Evolutionary conservation across 2,888 invertebrate genomes (phyloP).

Genomic region (Orthosia cruda): DNA sequence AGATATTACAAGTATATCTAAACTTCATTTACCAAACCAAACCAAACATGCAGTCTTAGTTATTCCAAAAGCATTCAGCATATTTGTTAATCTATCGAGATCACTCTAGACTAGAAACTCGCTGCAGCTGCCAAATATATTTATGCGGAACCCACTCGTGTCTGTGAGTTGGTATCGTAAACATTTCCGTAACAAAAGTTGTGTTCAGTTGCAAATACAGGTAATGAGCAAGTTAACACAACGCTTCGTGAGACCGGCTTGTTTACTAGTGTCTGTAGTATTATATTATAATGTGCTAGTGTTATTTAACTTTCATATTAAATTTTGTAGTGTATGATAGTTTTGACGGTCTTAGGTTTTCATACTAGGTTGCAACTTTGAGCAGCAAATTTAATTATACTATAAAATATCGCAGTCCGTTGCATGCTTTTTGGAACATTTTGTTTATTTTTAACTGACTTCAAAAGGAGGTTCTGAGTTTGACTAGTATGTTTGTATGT

Average conservation of each 20-base stretch:
- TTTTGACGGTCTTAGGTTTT: conserved; percentile 2
- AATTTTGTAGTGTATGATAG: conserved; percentile 20
- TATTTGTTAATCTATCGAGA: conserved; percentile 22
- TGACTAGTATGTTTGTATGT: too few species aligned
- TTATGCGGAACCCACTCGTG: conserved; percentile 33
- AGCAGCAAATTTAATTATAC: not conserved
- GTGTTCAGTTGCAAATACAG: conserved; percentile 61
- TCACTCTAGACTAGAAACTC: conserved; percentile 22
- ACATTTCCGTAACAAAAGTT: conserved; percentile 65
- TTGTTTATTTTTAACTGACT: too few species aligned
- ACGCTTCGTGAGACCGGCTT: conserved; percentile 26
- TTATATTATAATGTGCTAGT: not conserved
- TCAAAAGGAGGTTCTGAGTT: too few species aligned
- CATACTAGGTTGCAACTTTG: not conserved
- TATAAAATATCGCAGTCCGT: not conserved
- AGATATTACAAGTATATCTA: not conserved
- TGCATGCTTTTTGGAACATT: not conserved
- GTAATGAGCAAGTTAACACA: conserved; percentile 58
- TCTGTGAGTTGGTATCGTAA: conserved; percentile 58
- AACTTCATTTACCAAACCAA: not conserved
- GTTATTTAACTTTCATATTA: conserved; percentile 49
- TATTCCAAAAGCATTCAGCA: conserved; percentile 18
- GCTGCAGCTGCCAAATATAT: conserved; percentile 20
- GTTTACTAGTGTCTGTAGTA: conserved; percentile 17
- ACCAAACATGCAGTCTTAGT: not conserved